Percentiles rank a stretch among this genome's conserved stretches.
Conservation (phyloP, 92 coral and sea anemone species). For the Palythoa caribaeorum region DNA sequence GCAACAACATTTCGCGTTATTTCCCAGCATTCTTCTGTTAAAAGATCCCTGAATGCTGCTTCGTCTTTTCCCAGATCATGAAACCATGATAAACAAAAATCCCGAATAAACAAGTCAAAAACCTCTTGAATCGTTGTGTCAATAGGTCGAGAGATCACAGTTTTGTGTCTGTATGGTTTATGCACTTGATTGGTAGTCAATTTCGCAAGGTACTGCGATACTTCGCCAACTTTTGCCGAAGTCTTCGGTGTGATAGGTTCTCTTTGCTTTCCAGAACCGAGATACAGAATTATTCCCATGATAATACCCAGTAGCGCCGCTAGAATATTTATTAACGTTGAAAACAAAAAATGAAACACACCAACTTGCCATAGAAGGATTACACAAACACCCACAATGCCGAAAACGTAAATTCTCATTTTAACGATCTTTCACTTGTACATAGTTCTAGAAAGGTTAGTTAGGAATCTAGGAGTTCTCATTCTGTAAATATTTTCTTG, state of each 20-base stretch:
- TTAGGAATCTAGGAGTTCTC: background rate
- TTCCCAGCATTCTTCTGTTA: conserved; percentile 95
- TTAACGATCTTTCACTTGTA: background rate
- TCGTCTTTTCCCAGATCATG: conserved; percentile 94
- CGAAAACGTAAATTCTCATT: conserved; percentile 72
- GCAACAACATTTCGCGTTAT: conserved; percentile 79
- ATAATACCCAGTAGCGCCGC: conserved; percentile 83
- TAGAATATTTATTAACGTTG: conserved; percentile 61
- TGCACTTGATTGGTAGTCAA: conserved; percentile 74
- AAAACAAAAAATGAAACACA: conserved; percentile 74
- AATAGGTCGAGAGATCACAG: conserved; percentile 87
- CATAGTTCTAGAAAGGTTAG: background rate
- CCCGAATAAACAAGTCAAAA: conserved; percentile 92
- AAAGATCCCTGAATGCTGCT: conserved; percentile 86
- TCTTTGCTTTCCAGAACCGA: conserved; percentile 84
- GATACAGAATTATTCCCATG: conserved; percentile 81
- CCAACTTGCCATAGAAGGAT: conserved; percentile 87
- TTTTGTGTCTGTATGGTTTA: conserved; percentile 82
- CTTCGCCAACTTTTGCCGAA: conserved; percentile 67
- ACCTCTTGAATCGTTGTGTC: conserved; percentile 96
- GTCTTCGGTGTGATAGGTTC: conserved; percentile 78
- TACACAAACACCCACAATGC: conserved; percentile 34
- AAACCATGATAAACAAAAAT: conserved; percentile 98
- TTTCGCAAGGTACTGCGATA: conserved; percentile 81
- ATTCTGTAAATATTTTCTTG: background rate